A percentile compares a stretch with the other conserved stretches of the same genome.
Evolutionary conservation across 2,113 vertebrate species (phyloP).

Genomic region (Phalacrocorax aristotelis): DNA sequence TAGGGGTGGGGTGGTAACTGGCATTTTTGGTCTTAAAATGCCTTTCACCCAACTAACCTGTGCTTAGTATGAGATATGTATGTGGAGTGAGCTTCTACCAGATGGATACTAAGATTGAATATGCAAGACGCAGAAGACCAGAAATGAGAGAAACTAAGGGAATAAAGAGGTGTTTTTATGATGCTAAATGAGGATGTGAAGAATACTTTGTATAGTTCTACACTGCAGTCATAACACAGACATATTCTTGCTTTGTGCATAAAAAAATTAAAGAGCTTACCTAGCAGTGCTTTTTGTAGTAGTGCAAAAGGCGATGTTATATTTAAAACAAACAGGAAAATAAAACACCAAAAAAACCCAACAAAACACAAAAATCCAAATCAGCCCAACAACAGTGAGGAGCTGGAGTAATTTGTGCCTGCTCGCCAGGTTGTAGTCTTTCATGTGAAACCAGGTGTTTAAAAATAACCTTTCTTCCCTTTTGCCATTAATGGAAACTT

Average conservation of each 20-base stretch:
- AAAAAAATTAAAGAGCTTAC: neutral
- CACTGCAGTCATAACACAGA: neutral
- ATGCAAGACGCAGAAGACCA: neutral
- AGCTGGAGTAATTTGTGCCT: neutral
- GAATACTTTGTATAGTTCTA: neutral
- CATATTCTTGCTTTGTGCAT: neutral
- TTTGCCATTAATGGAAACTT: neutral
- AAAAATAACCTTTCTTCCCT: neutral
- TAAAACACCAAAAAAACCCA: neutral
- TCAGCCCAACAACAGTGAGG: accelerated
- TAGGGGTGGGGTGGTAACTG: neutral
- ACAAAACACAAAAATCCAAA: neutral
- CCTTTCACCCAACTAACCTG: neutral
- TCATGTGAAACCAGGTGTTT: neutral
- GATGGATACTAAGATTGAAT: neutral
- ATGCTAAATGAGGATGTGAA: neutral
- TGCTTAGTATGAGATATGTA: neutral
- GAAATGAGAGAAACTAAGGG: neutral
- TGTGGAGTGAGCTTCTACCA: neutral
- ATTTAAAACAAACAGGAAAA: neutral
- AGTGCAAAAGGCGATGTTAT: neutral
- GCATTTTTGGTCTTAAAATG: neutral
- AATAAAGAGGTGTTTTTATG: neutral
- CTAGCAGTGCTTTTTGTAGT: neutral
- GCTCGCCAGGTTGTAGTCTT: neutral